Base-by-base conservation (phyloP, 2,113 vertebrate genomes). In the Colius striatus region DNA sequence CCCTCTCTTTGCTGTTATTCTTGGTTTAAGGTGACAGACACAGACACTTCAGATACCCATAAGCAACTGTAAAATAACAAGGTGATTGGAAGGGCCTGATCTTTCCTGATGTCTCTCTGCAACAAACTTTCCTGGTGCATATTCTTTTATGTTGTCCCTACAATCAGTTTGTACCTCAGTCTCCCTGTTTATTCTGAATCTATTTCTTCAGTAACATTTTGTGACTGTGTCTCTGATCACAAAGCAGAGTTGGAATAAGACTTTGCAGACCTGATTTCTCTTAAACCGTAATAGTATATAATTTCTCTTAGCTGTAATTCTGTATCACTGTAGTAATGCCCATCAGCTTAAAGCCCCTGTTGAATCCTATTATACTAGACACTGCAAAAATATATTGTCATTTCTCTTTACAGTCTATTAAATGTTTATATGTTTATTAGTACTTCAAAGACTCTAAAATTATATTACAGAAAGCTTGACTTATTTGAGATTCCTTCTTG, bases 401-500 rank as follows among this genome's bases (percentile, higher is more conserved):
- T 87, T 93, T 20, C 61, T 58, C 4, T 86, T 94, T 81, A 43
- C 22, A 63, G 26, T 26, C 48, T 34, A 38, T 89, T 67, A 74
- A 81, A 47, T 81, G 55, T 71, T 89, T 83, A 10, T 60, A 9
- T 67, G n/a, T 73, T 84, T 82, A 71, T 93, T 90, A 92, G 51
- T 85, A 84, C 68, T 90, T 96, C 68, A 94, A 11, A 90, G 75
- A 58, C 22, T 50, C 71, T 74, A 83, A 82, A 93, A 79, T 83
- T 86, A 54, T 61, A 26, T 74, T 93, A 68, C 34, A 86, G 63
- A 90, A 88, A 61, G 15, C 48, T 77, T 90, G 72, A 74, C 25
- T 88, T 94, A 71, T 8, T 89, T 74, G 43, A 71, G 38, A 13
- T 70, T 90, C 18, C 13, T 89, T 87, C 48, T 63, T 83, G 57